A percentile compares a stretch with the other conserved stretches of the same genome.
Evolutionary conservation across 2,797 vertebrate species (phyloP).

Genomic region (Lacerta viridis): DNA sequence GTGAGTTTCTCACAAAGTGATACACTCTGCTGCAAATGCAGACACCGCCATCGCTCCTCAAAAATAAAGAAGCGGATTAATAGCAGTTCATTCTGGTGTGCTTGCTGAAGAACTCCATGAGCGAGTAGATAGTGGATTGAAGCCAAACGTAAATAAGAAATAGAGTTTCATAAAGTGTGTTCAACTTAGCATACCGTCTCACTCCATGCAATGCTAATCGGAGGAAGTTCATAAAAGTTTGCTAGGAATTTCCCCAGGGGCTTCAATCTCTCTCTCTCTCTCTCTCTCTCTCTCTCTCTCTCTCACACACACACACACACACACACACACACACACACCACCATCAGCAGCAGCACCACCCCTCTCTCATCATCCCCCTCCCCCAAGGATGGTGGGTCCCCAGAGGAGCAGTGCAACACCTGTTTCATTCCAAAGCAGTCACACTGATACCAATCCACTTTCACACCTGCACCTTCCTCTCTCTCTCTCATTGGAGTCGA

Average conservation of each 20-base stretch:
- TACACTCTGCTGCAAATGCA: no score
- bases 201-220: conserved; percentile 35
- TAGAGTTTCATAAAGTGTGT: not conserved
- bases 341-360: not conserved
- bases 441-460: not conserved
- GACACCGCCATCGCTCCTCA: not conserved
- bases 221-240: conserved; percentile 38
- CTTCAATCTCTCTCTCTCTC: not conserved
- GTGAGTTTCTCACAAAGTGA: not conserved
- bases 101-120: not conserved
- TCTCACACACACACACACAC: not conserved
- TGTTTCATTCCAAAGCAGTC: not conserved
- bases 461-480: not conserved
- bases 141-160: conserved; percentile 30
- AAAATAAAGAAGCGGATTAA: not conserved
- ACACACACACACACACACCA: no score
- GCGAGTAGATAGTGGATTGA: not conserved
- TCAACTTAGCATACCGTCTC: conserved; percentile 1
- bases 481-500: not conserved
- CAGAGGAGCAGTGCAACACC: not conserved
- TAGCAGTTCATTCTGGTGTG: not conserved
- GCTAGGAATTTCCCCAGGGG: conserved; percentile 21
- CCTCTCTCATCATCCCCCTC: not conserved
- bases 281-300: not conserved
- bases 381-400: not conserved